Base-by-base conservation (phyloP, 1,140 invertebrate species). In the Bombus ignitus region DNA sequence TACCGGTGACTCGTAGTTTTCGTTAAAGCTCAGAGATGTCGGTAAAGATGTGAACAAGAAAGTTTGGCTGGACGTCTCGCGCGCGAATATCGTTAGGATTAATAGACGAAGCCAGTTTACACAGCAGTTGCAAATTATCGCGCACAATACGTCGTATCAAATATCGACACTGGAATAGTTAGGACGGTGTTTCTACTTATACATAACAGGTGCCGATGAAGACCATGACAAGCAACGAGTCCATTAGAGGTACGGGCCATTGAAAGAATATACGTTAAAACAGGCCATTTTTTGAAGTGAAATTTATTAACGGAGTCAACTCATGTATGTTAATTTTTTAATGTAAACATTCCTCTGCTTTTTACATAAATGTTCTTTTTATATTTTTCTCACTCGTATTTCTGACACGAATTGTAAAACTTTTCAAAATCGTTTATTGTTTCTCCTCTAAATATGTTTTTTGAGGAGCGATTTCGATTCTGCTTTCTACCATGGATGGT, bases 401-500 rank as follows among this genome's bases (percentile, higher is more conserved):
- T 78, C 28, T 15, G 6, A 47, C 68, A 8, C 10, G 59, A 37
- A 44, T 28, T 28, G 39, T 8, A 59, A 32, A 47, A 47, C 35
- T 73, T 53, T 32, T 65, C 42, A 15, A 12, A 28, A 12, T 6
- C 47, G 76, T 89, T 83, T 87, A 66, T 89, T 89, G 74, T 83
- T 86, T 42, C 66, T 65, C 53, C 37, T 65, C 75, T 47, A 66
- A 35, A 80, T 87, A 78, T 81, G 74, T 89, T 89, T 70, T 88
- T 74, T 70, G n/a, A 83, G 37, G 73, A 90, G 68, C 66, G 79
- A 85, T 85, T 76, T 37, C 44, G 72, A 74, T 78, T 87, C 89
- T 90, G 88, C 44, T 90, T 90, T 87, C 85, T 90, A 85, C 78
- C 88, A 90, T 72, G 81, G 77, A 81, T 84, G 88, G 86, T 80